Conservation (phyloP, 2,888 invertebrate species). For the Stenodera caucasica region DNA sequence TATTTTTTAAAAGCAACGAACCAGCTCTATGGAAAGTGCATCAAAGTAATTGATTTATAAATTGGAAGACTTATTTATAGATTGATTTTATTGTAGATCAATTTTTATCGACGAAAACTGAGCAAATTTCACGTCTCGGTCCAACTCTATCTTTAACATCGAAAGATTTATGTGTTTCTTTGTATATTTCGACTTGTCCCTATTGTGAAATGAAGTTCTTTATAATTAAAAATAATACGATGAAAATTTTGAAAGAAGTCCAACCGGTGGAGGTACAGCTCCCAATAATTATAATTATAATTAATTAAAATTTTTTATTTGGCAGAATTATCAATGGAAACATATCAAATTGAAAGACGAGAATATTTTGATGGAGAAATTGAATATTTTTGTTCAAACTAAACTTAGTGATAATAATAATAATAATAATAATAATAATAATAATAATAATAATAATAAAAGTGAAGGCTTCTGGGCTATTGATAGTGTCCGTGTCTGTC, state of each 20-base stretch:
- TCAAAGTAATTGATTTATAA: slow-evolving; percentile 40
- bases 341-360: slow-evolving; percentile 45
- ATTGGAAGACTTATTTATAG: slow-evolving; percentile 2
- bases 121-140: slow-evolving; percentile 45
- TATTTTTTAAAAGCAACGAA: slow-evolving; percentile 44
- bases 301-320: slow-evolving; percentile 16
- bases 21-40: slow-evolving; percentile 51
- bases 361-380: slow-evolving; percentile 39
- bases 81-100: slow-evolving; percentile 41
- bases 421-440: slow-evolving; percentile 14
- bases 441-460: slow-evolving; percentile 27
- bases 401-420: slow-evolving; percentile 29
- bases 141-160: slow-evolving; percentile 41
- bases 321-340: slow-evolving; percentile 43
- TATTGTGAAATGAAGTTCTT: slow-evolving; percentile 48
- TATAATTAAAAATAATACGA: slow-evolving; percentile 31
- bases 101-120: slow-evolving; percentile 46
- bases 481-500: slow-evolving; percentile 49
- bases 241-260: slow-evolving; percentile 36
- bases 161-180: slow-evolving; percentile 45
- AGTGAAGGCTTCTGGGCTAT: slow-evolving; percentile 49
- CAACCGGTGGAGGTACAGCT: slow-evolving; percentile 29
- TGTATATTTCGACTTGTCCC: slow-evolving; percentile 45
- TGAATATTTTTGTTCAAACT: slow-evolving; percentile 49
- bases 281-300: neutral